Base-by-base conservation (phyloP, 2,888 invertebrate genomes). In the Chironomus riparius region DNA sequence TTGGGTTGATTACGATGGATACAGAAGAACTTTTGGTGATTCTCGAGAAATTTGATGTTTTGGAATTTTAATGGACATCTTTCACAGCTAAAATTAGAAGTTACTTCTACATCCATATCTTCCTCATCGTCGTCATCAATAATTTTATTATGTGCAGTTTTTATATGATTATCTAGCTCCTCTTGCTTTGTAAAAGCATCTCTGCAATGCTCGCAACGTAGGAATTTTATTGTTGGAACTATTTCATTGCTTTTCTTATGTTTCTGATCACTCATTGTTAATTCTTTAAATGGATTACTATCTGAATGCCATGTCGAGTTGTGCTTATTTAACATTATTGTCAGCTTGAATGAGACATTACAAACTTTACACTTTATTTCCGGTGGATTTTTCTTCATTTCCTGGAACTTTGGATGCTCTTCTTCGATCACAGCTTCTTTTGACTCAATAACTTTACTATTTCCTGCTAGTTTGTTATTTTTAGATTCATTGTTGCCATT, bases 1-100 rank as follows among this genome's bases (percentile, higher is more conserved):
- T 70, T 56, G 3, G 15, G 4, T 18, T 56, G 56, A 15, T 56
- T n/a, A 1, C 71, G 50, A 56, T 50, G 24, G 15, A 47, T 47
- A 12, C 74, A 74, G 48, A 74, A 74, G 22, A 68, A 74, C 22
- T 68, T 65, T 48, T 68, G 68, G 47, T 74, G 74, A 68, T 74
- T 74, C 6, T 74, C 74, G 4, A 74, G 18, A 15, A 74, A 74
- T 22, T 74, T 47, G 0, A 15, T 28, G 10, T 65, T 47, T 3
- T 47, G 7, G 68, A 74, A 74, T 12, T 22, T 21, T 10, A 65
- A 74, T 12, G 47, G 22, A 65, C 74, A 74, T 47, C 22, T 74
- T 0, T 65, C 48, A 18, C 74, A 74, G 10, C 18, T 18, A 12
- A 74, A 68, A 2, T 56, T 71, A 18, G 15, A 4, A 0, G 15